These are phyloP conservation scores for Synanthedon tipuliformis DNA, from an alignment of 2,888 invertebrate genomes.

Conservation along the genomic window DNA sequence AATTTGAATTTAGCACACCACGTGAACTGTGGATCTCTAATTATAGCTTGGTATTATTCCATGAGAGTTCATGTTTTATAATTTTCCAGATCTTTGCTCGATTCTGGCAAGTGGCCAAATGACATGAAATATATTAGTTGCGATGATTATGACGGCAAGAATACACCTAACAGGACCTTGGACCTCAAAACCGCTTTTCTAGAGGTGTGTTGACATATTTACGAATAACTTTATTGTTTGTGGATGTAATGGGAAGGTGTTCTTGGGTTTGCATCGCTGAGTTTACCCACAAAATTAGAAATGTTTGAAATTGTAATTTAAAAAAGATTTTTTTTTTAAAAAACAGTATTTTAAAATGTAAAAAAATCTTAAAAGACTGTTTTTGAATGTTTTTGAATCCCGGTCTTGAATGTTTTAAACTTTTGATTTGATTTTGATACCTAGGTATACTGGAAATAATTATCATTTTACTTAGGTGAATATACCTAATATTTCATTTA, in stretches of 20 bases:
- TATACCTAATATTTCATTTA: conserved; percentile 5
- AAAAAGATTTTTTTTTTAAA: no score
- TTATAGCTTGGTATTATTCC: conserved; percentile 54
- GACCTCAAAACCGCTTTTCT: conserved; percentile 77
- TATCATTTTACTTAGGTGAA: no score
- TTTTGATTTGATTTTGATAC: no score
- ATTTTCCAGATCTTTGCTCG: conserved; percentile 75
- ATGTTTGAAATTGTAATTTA: no score
- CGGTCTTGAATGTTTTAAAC: no score
- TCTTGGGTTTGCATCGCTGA: no score
- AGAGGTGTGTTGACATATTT: conserved; percentile 63
- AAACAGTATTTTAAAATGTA: no score
- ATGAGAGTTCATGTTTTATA: conserved; percentile 47
- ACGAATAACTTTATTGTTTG: neutral
- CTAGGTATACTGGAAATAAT: no score
- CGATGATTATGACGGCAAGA: conserved; percentile 82
- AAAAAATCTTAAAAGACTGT: no score
- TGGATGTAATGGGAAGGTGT: no score
- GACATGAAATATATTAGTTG: conserved; percentile 81
- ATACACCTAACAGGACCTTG: conserved; percentile 78
- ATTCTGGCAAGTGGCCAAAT: conserved; percentile 79
- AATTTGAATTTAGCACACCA: conserved; percentile 27
- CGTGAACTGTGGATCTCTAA: conserved; percentile 42
- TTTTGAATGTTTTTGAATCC: no score
- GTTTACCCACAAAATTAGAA: no score